Evolutionary conservation across 2,113 vertebrate species (phyloP).

Genomic region (Egretta garzetta): DNA sequence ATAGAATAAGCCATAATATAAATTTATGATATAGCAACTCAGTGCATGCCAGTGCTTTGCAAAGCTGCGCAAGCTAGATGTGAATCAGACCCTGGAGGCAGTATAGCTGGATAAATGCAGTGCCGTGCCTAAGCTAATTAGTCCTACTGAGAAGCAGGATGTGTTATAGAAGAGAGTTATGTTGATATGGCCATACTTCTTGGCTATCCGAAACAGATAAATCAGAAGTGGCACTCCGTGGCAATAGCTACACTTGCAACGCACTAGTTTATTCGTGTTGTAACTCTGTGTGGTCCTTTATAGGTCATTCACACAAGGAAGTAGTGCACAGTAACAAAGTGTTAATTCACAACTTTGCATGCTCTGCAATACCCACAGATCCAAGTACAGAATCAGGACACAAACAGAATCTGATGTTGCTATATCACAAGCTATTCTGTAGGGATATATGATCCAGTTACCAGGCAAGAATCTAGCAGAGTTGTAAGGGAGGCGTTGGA

Average conservation of each 20-base stretch:
- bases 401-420: neutral
- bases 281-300: neutral
- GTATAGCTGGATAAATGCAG: neutral
- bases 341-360: neutral
- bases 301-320: neutral
- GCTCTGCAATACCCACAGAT: neutral
- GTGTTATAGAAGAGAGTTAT: neutral
- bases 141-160: constrained; percentile 8
- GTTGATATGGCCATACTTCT: neutral
- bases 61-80: neutral
- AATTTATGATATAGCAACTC: neutral
- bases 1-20: neutral
- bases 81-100: constrained; percentile 14
- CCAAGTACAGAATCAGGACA: neutral
- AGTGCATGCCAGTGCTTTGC: neutral
- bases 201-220: neutral
- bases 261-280: neutral
- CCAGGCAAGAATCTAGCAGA: neutral
- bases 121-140: constrained; percentile 39
- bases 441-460: neutral
- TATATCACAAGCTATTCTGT: neutral
- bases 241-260: neutral
- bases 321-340: neutral
- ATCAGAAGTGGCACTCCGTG: neutral
- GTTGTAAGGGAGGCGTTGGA: neutral